phyloP scores from a whole-genome alignment of 2,797 vertebrate genomes.

The Mormyrus proboscirostris region DNA sequence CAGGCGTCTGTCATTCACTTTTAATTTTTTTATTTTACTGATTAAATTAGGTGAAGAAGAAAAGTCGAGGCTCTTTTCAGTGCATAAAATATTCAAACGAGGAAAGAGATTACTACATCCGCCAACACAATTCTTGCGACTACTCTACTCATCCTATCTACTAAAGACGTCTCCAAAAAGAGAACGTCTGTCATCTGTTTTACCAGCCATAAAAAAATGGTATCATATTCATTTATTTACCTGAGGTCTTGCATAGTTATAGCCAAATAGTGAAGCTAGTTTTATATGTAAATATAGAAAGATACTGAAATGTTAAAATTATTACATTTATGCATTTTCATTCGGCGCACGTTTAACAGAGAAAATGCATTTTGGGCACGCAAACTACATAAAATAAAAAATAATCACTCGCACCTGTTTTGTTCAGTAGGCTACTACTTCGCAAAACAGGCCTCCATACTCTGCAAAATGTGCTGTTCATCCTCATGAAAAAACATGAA shows the following conservation, averaged over 20 bases:
- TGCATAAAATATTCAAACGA: background rate
- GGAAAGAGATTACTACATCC: background rate
- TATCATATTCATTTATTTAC: background rate
- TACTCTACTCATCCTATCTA: background rate
- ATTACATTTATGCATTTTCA: background rate
- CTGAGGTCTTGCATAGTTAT: background rate
- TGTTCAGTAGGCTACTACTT: background rate
- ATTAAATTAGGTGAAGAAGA: background rate
- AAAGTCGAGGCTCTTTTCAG: background rate
- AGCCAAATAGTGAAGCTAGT: background rate
- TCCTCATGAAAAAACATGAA: background rate
- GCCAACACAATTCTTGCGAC: background rate
- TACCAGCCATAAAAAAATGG: background rate
- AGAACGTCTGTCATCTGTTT: background rate
- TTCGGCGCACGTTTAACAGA: background rate
- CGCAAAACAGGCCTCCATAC: conserved; percentile 6
- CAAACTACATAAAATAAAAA: background rate
- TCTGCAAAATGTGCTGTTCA: background rate
- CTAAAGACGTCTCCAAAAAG: conserved; percentile 4
- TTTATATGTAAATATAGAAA: background rate
- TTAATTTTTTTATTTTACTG: background rate
- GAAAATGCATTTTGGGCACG: background rate
- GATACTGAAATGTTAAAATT: background rate
- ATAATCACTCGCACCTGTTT: background rate
- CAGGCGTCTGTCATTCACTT: background rate